Evolutionary conservation across 2,888 invertebrate species (phyloP), one percentile per base, ranked within the genome.

Genomic region (Cremastinae sp.): DNA sequence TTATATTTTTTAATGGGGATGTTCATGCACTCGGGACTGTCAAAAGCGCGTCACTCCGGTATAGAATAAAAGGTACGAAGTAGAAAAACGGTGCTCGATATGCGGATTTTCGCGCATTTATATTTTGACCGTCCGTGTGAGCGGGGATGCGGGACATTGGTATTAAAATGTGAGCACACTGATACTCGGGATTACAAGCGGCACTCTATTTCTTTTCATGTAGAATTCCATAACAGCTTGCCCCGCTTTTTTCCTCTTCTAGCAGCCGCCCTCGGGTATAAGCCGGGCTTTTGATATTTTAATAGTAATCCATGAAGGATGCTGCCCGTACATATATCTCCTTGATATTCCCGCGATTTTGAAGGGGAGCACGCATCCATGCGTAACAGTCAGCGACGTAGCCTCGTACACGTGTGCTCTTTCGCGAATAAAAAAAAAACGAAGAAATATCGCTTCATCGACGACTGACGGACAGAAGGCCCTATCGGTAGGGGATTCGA

Each of bases 231-330:
- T 38, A 58, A 49, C 58, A 58, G 68, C 49, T 58, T 49, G 58
- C 38, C 47, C 14, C 18, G 49, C 8, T 59, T 69, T 69, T 68
- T 56, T 49, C 10, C 16, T 14, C 16, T 16, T 45, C 28, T 28
- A n/a, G 58, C 47, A 41, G 47, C 58, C 16, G n/a, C n/a, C 10
- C 3, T 28, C 28, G 22, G 12, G 10, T 7, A n/a, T n/a, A 53
- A 53, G 53, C 20, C 59, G 47, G 38, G 68, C 58, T 58, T 69
- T 69, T 69, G 58, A 69, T 69, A 69, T 58, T 69, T 69, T 69
- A 69, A 69, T 69, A 49, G 41, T 69, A 69, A 69, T 58, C 68
- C 58, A 14, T 38, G 58, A 22, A 58, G 49, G 38, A 69, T 68
- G 22, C 49, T 20, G 1, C 47, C 36, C 28, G 5, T 28, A 65